Evolutionary conservation across 1,140 invertebrate genomes (phyloP), one percentile per base, ranked within the genome.

Genomic region (Ruditapes philippinarum): DNA sequence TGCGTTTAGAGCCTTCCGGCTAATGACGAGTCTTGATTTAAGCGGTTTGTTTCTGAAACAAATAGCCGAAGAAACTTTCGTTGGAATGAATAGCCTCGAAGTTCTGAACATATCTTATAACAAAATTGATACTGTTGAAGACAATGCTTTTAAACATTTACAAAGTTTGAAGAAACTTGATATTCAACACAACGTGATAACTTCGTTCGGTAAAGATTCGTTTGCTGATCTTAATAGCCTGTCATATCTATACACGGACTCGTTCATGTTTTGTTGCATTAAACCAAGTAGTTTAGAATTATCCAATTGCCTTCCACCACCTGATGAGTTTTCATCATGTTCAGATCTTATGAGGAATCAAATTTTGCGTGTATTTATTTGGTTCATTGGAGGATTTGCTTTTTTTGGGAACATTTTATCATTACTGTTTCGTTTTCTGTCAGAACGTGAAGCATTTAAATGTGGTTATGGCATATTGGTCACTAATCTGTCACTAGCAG

Each of bases 401-500:
- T 36, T 93, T 33, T 31, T 91, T 7, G 93, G 92, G 33, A 94
- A 94, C 62, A 5, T 91, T 36, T 62, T 84, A 25, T 89, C 91
- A 25, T 78, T 94, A 3, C 19, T 88, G 0, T 92, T 90, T 40
- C 84, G 92, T n/a, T 9, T 91, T 9, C 12, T 90, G 42, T 65
- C 70, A 36, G 86, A 91, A 54, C 78, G 84, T 25, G 42, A 78
- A 2, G 80, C 73, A 25, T 40, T 91, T 5, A 85, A 83, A 31
- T 90, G 83, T 73, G 89, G 91, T 9, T 89, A 93, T 89, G 91
- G 89, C 33, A 84, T 92, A 14, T 91, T 94, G 73, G 90, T 94
- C 14, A 88, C 89, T 25, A 94, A 93, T 90, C 80, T 95, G 19
- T 89, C 86, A 31, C 9, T 93, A 1, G 91, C 94, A 5, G 95